These are phyloP conservation scores for Arremon brunneinucha DNA, from an alignment of 2,797 vertebrate species.

Conservation along the genomic window DNA sequence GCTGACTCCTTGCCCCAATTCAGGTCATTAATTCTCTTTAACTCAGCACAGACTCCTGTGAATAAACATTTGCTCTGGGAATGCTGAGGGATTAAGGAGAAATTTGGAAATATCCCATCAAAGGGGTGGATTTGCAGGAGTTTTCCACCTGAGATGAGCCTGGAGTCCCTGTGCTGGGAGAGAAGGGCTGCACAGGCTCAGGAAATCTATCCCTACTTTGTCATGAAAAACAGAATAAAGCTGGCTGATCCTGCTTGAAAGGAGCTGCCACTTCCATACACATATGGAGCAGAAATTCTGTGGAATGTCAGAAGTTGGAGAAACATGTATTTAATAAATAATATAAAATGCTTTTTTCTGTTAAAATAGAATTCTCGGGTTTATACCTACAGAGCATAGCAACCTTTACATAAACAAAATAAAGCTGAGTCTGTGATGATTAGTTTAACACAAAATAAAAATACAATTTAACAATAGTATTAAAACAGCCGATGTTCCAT, in stretches of 20 bases:
- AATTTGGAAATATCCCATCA: accelerated
- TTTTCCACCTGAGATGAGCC: background rate
- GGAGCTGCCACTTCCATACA: constrained; percentile 36
- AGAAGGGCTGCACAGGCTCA: background rate
- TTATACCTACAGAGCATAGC: constrained; percentile 61
- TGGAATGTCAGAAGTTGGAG: constrained; percentile 69
- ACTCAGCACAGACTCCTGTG: background rate
- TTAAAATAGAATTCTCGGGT: constrained; percentile 75
- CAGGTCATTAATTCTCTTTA: background rate
- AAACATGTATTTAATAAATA: constrained; percentile 75
- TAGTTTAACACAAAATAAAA: constrained; percentile 71
- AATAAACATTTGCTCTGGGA: background rate
- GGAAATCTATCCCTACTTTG: background rate
- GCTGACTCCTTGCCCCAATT: background rate
- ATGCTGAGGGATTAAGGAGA: background rate
- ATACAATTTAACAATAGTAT: constrained; percentile 65
- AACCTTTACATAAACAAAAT: constrained; percentile 73
- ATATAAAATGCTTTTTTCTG: constrained; percentile 71
- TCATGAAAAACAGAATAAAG: constrained; percentile 71
- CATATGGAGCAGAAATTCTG: constrained; percentile 51
- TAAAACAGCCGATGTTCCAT: constrained; percentile 50
- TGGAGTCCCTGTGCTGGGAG: background rate
- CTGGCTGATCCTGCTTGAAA: constrained; percentile 40
- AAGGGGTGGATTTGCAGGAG: background rate
- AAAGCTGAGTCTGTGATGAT: constrained; percentile 67